Base-by-base conservation (phyloP, 2,888 invertebrate genomes). In the Drosophila cracens region DNA sequence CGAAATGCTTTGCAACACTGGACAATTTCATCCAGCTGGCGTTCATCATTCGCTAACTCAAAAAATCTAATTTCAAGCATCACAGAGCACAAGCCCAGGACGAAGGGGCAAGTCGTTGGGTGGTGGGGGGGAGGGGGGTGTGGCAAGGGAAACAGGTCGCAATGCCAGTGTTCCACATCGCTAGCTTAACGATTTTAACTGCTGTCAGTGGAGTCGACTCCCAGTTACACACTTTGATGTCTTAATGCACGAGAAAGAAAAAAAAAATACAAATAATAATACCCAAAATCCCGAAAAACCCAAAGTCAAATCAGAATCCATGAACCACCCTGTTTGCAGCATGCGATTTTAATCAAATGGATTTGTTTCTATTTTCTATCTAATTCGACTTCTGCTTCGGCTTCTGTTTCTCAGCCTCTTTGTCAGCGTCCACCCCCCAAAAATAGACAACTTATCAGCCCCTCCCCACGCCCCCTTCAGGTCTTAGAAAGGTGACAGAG, bases 51-150 rank as follows among this genome's bases (percentile, higher is more conserved):
- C 43, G 33, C 66, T 54, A 29, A 74, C 80, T 74, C 72, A 77
- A 33, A 79, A 87, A 87, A 87, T 89, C 89, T 87, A 87, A 87
- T 87, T 87, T 87, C 87, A 87, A 87, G 87, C 90, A 87, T 83
- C 87, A 87, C 74, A 89, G 87, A 64, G 60, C 81, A 77, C 63
- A 60, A 69, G n/a, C 11, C 29, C 58, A 51, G 46, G 27, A 27
- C 18, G 46, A 16, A 8, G 16, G 8, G 25, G 46, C 46, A 46
- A 13, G 8, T 6, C 13, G 10, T 51, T 3, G 6, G 18, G 10
- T 56, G 46, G 40, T 16, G 16, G n/a, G 36, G 10, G 34, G 11
- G 25, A 18, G n/a, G 27, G 5, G 46, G 13, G 4, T 46, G 25
- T 18, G 49, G 34, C 25, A 64, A 46, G 46, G n/a, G 40, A 49